A percentile compares a stretch with the other conserved stretches of the same genome.
phyloP scores from a whole-genome alignment of 2,113 vertebrate species.

The Sander vitreus region DNA sequence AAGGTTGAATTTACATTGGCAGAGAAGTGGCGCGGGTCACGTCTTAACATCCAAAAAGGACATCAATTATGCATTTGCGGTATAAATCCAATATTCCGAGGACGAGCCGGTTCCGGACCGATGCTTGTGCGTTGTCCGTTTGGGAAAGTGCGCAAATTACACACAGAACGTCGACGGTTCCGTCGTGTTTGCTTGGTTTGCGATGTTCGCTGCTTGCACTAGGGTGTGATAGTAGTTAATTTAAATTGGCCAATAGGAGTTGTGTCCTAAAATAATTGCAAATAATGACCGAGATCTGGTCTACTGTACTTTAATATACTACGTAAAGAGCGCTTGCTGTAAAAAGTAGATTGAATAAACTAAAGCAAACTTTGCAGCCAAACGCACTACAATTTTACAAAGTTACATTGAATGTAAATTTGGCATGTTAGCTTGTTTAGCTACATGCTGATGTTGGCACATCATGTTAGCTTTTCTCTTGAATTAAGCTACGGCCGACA shows the following conservation, averaged over 20 bases:
- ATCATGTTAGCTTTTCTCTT: not conserved
- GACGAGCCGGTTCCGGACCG: not conserved
- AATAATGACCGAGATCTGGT: not conserved
- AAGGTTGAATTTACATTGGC: conserved; percentile 43
- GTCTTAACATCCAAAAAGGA: not conserved
- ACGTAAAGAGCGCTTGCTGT: not conserved
- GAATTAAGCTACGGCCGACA: not conserved
- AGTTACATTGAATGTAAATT: no score
- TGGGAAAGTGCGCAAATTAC: not conserved
- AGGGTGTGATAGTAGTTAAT: no score
- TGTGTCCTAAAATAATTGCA: not conserved
- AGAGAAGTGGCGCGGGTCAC: not conserved
- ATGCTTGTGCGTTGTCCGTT: not conserved
- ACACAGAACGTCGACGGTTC: not conserved
- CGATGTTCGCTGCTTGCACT: no score
- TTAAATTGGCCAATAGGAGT: no score
- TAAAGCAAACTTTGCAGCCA: no score
- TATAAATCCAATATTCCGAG: not conserved
- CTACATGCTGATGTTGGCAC: no score
- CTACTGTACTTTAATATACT: not conserved
- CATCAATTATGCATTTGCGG: not conserved
- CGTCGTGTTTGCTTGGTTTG: not conserved
- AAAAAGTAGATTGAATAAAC: not conserved
- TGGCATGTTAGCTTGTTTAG: no score
- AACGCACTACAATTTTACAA: no score